phyloP scores from a whole-genome alignment of 2,113 vertebrate genomes.

The Fukomys damarensis region DNA sequence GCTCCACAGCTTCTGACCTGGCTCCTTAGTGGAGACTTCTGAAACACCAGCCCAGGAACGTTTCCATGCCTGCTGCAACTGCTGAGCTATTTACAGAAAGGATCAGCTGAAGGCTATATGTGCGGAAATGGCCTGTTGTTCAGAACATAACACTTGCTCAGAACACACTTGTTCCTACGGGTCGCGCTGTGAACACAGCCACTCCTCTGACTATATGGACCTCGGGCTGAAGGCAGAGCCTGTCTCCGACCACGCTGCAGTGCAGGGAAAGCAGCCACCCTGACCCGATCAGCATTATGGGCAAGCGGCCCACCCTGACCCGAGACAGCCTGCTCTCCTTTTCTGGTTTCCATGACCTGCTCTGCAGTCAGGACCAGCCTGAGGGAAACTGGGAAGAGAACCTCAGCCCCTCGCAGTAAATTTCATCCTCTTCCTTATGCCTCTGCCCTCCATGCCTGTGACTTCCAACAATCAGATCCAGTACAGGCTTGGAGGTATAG shows the following conservation, averaged over 20 bases:
- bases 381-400: fast-evolving
- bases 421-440: fast-evolving
- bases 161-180: not conserved
- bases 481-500: not conserved
- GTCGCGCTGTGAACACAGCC: not conserved
- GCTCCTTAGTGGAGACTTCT: not conserved
- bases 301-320: fast-evolving
- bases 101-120: not conserved
- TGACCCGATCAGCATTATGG: fast-evolving
- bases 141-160: no score
- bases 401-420: no score
- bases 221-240: not conserved
- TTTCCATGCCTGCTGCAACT: not conserved
- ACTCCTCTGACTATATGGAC: not conserved
- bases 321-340: not conserved
- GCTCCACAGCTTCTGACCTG: not conserved
- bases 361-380: not conserved
- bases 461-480: not conserved
- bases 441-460: not conserved
- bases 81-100: not conserved
- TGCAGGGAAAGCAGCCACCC: fast-evolving
- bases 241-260: fast-evolving
- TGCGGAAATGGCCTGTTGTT: not conserved
- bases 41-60: not conserved
- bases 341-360: not conserved